Evolutionary conservation across 2,888 invertebrate species (phyloP), one percentile per base, ranked within the genome.

Genomic region (Leucophora obtusa): DNA sequence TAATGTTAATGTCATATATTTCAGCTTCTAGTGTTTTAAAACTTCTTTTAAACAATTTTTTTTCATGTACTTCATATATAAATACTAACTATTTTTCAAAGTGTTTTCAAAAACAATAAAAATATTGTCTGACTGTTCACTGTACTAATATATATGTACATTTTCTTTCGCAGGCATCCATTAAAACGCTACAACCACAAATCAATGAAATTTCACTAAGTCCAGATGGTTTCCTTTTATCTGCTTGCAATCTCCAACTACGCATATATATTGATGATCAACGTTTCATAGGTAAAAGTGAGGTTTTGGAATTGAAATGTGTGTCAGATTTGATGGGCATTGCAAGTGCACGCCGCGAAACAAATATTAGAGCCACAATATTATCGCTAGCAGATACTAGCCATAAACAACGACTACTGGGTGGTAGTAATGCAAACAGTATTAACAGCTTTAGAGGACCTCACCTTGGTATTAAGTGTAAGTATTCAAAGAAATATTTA

Each of bases 141-240:
- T 38, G 1, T 38, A 38, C 14, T 5, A 38, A 11, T 38, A 11
- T 38, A 11, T 38, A 11, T 38, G 8, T 38, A 2, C 11, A 47
- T 58, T 1, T 53, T 43, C 63, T 53, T 28, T 43, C 56, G 10
- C 83, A 90, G 90, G 90, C 90, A 73, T 86, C 89, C 62, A 82
- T 85, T 63, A 86, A 84, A 79, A 86, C 87, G 69, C 84, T 90
- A 33, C 87, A 88, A 83, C 89, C 89, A 58, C 89, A 89, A 86
- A 87, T 89, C 85, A 89, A 89, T 83, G 90, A 90, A 84, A 87
- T 89, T 86, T 87, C 88, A 82, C 88, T 88, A 76, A 88, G 87
- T 77, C 83, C 85, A 59, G 88, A 90, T 65, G 90, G 90, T 75
- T 90, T 89, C 82, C 84, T 86, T 51, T 87, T 90, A 60, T 88